Evolutionary conservation across 92 coral and sea anemone species (phyloP).

Genomic region (Palythoa heliodiscus): DNA sequence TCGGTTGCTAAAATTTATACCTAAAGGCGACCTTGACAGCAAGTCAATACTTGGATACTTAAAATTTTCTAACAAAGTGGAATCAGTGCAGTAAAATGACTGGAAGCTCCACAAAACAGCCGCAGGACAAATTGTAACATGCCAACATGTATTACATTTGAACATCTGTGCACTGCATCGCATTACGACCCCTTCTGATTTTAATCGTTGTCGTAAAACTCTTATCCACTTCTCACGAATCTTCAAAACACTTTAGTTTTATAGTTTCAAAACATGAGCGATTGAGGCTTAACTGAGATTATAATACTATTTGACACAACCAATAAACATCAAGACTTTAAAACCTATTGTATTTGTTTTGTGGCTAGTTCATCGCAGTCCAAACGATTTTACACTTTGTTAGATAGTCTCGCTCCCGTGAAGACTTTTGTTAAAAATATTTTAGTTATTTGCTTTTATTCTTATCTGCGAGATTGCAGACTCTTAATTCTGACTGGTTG

Average conservation of each 20-base stretch:
- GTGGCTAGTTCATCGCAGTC: not conserved
- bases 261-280: not conserved
- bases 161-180: not conserved
- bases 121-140: not conserved
- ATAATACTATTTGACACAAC: not conserved
- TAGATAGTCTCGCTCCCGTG: not conserved
- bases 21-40: too few relatives aligned
- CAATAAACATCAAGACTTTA: not conserved
- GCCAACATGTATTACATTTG: not conserved
- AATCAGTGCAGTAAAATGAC: too few relatives aligned
- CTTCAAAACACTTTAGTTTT: not conserved
- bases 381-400: slow-evolving; percentile 10
- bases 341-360: not conserved
- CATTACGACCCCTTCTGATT: not conserved
- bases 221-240: not conserved
- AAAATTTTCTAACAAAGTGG: too few relatives aligned
- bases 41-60: too few relatives aligned
- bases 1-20: too few relatives aligned
- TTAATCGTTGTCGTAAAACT: slow-evolving; percentile 3
- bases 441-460: not conserved
- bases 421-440: slow-evolving; percentile 7
- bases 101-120: too few relatives aligned
- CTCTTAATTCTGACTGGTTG: not conserved
- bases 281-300: not conserved
- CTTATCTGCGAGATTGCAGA: slow-evolving; percentile 8